Base-by-base conservation (phyloP, 92 coral and sea anemone genomes). In the Porites evermanni region DNA sequence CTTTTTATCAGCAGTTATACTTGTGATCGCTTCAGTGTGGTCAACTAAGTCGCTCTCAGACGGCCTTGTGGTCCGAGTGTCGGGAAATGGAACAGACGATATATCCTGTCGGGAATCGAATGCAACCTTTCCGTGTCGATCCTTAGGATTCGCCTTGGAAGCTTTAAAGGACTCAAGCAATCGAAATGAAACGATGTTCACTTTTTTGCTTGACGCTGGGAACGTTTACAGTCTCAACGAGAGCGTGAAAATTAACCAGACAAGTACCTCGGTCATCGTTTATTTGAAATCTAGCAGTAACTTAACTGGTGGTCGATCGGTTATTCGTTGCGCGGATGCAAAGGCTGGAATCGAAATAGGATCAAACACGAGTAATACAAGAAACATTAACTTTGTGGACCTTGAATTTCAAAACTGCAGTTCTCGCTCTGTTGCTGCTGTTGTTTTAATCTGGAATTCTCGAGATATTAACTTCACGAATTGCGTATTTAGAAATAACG, bases 351-450 rank as follows among this genome's bases (percentile, higher is more conserved):
- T 96, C 9, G 78, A 70, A 16, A 72, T 94, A 7, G 97, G 97
- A 17, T 69, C 89, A 3, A 54, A 56, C n/a, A 11, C 44, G 16
- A 65, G 70, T 12, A 64, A 76, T 23, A 90, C 97, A 8, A 58
- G 77, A 65, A 92, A 94, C 67, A 80, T 94, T 13, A 64, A 51
- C 77, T 81, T 94, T 19, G 4, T 47, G 20, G 80, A 92, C 64
- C 83, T 96, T 16, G 78, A 75, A 50, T 92, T 96, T 78, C 77
- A 80, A 50, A 75, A 89, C 78, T 96, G 98, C 87, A 93, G 96
- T 56, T 91, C 90, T 16, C 61, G 4, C 1, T 77, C 14, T 3
- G 11, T 75, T 56, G 94, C 94, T 24, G 93, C 97, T 13, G 89
- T 70, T 5, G 90, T 96, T 18, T 23, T 88, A 1, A 79, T 92